phyloP scores from a whole-genome alignment of 37 sponge, comb jelly and placozoan species.

The Geodia barretti region DNA sequence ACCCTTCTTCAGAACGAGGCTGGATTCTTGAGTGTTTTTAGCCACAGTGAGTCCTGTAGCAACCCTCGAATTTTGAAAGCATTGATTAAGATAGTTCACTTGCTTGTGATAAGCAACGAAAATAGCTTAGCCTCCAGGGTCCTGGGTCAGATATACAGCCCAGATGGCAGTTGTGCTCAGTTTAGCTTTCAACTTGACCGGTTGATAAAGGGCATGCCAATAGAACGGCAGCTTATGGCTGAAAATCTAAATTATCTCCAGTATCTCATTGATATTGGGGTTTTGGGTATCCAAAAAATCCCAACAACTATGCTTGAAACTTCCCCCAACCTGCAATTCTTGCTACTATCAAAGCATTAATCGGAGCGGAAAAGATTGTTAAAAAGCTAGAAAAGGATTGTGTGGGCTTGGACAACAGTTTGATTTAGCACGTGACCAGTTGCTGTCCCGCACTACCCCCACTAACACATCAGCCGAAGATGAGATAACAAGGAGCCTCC shows the following conservation, averaged over 20 bases:
- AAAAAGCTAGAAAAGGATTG: too few relatives aligned
- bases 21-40: slow-evolving; percentile 31
- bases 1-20: slow-evolving; percentile 14
- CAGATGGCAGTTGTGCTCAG: slow-evolving; percentile 5
- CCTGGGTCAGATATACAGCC: slow-evolving; percentile 18
- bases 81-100: slow-evolving; percentile 28
- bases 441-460: too few relatives aligned
- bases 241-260: slow-evolving; percentile 29
- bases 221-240: too few relatives aligned
- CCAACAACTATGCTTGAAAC: slow-evolving; percentile 9
- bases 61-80: slow-evolving; percentile 31
- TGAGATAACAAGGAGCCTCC: too few relatives aligned
- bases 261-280: slow-evolving; percentile 37
- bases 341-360: background rate
- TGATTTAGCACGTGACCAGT: too few relatives aligned
- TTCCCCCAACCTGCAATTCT: slow-evolving; percentile 30
- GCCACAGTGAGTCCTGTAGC: background rate
- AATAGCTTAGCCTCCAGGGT: slow-evolving; percentile 10
- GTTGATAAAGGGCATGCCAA: slow-evolving; percentile 41
- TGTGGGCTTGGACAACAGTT: background rate
- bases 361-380: too few relatives aligned
- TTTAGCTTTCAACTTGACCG: slow-evolving; percentile 13
- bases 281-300: slow-evolving; percentile 7
- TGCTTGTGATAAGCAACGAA: slow-evolving; percentile 12
- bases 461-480: background rate